Conservation (phyloP, 2,888 invertebrate species). For the Celastrina argiolus region DNA sequence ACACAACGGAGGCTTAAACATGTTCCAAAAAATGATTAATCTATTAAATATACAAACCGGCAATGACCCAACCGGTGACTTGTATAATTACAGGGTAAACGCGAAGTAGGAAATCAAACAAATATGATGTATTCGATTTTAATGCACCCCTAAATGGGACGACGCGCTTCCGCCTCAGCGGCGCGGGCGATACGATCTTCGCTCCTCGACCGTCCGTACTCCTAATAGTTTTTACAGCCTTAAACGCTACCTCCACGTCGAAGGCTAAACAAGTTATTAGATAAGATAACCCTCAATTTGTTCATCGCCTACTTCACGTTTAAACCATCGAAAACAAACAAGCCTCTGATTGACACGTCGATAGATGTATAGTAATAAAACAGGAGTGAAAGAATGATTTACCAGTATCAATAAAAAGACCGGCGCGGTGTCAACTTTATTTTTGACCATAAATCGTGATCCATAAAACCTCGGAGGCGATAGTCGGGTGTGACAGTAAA, state of each 20-base stretch:
- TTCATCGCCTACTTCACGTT: slow-evolving; percentile 30
- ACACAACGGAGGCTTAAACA: neutral
- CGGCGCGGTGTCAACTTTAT: slow-evolving; percentile 57
- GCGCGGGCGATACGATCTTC: slow-evolving; percentile 66
- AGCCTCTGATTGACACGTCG: slow-evolving; percentile 2
- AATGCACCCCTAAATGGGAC: slow-evolving; percentile 78
- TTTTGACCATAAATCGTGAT: slow-evolving; percentile 56
- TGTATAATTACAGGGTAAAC: slow-evolving; percentile 77
- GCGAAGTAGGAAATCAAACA: slow-evolving; percentile 78
- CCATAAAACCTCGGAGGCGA: slow-evolving; percentile 56
- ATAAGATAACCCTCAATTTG: slow-evolving; percentile 60
- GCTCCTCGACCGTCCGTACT: slow-evolving; percentile 67
- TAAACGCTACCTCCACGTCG: slow-evolving; percentile 65
- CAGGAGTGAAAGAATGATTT: slow-evolving; percentile 57
- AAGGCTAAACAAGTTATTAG: slow-evolving; percentile 63
- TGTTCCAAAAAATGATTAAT: slow-evolving; percentile 66
- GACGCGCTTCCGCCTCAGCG: slow-evolving; percentile 72
- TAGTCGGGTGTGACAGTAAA: slow-evolving; percentile 49
- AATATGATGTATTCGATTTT: slow-evolving; percentile 79
- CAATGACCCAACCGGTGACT: slow-evolving; percentile 55
- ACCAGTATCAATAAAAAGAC: slow-evolving; percentile 56
- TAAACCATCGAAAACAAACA: neutral
- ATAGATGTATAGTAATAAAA: slow-evolving; percentile 41
- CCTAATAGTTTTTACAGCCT: slow-evolving; percentile 48
- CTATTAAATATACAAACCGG: slow-evolving; percentile 35